Evolutionary conservation across 2,888 invertebrate genomes (phyloP), one percentile per base, ranked within the genome.

Genomic region (Venusia cambrica): DNA sequence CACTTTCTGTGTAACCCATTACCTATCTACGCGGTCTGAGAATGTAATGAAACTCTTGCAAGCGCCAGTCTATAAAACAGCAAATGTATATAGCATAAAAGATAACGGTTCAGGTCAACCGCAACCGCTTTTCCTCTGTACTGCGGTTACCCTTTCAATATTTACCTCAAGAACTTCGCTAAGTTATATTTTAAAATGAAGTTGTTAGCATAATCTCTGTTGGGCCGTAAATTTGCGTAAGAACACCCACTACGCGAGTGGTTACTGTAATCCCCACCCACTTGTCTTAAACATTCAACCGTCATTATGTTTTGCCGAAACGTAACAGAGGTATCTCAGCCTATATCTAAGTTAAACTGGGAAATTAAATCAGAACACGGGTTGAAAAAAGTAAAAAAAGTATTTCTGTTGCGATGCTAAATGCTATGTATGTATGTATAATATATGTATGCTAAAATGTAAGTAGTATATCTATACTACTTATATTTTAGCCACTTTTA

Each of bases 281-380:
- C 48, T 52, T 48, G 57, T 38, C 45, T 37, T 28, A 52, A 59
- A 57, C 58, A 60, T 65, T 59, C 54, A 54, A 49, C 49, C 45
- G 51, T 57, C 61, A 60, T 67, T 67, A 64, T 54, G 54, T 56
- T 57, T 61, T 54, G 51, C 54, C 51, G 53, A 54, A 58, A 58
- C 44, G 52, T 47, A 49, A 44, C 45, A 39, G 36, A 38, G 51
- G 56, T 52, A 59, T 46, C 54, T 54, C 49, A 38, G 38, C 47
- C 54, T 51, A 45, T 55, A n/a, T n/a, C n/a, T 55, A 57, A 55
- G 60, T 60, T 58, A 51, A 14, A 39, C 31, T 57, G 51, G 49
- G 53, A 50, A 54, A 57, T 54, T 46, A 51, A n/a, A n/a, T n/a
- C n/a, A 54, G 48, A 51, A 19, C 34, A 10, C 5, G 16, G 12